Conservation (phyloP, 37 sponge, comb jelly and placozoan genomes). For the Tethya wilhelma region DNA sequence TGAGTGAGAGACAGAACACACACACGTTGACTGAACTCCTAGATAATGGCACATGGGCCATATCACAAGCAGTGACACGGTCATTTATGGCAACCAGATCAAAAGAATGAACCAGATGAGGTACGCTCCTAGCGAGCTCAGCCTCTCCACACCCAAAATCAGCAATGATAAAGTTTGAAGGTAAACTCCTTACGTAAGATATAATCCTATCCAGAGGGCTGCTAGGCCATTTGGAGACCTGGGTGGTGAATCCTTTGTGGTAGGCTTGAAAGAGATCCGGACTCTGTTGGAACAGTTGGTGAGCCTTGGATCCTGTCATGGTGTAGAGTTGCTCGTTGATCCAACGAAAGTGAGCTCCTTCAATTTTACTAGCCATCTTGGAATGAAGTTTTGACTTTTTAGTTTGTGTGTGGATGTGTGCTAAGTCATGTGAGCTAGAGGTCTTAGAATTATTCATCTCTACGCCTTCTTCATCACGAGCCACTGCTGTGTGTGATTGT, state of each 20-base stretch:
- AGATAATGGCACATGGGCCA: slow-evolving; percentile 84
- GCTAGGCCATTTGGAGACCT: slow-evolving; percentile 91
- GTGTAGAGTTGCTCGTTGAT: slow-evolving; percentile 97
- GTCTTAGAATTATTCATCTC: too few relatives aligned
- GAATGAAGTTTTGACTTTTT: slow-evolving; percentile 17
- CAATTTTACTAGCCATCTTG: slow-evolving; percentile 55
- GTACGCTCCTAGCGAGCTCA: slow-evolving; percentile 72
- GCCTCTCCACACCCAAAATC: slow-evolving; percentile 99
- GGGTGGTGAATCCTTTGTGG: slow-evolving; percentile 85
- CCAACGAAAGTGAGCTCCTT: slow-evolving; percentile 87
- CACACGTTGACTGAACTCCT: slow-evolving; percentile 72
- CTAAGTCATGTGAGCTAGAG: too few relatives aligned
- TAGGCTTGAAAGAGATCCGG: slow-evolving; percentile 85
- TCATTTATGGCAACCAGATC: slow-evolving; percentile 86
- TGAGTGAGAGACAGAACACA: slow-evolving; percentile 95
- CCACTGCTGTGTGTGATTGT: too few relatives aligned
- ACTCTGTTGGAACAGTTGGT: slow-evolving; percentile 73
- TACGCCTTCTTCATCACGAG: too few relatives aligned
- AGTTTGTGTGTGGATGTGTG: too few relatives aligned
- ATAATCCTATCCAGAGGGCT: slow-evolving; percentile 92
- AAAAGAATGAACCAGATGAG: slow-evolving; percentile 83
- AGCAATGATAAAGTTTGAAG: slow-evolving; percentile 61
- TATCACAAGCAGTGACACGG: slow-evolving; percentile 89
- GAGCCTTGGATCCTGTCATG: slow-evolving; percentile 58
- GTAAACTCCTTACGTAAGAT: slow-evolving; percentile 55